Conservation (phyloP, 2,797 vertebrate genomes). For the Parotocinclus haroldoi region DNA sequence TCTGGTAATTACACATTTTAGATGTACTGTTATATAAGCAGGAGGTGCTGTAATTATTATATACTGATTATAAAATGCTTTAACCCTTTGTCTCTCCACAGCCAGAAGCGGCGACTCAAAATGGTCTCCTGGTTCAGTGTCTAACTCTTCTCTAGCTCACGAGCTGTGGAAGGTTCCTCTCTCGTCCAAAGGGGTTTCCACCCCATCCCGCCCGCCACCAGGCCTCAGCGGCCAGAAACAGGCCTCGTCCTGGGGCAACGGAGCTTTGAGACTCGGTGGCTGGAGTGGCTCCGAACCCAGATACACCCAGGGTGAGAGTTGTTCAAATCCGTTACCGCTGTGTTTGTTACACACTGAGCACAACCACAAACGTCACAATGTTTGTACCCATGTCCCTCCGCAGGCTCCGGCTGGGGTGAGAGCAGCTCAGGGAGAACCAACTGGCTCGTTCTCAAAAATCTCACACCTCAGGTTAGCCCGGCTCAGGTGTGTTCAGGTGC, state of each 20-base stretch:
- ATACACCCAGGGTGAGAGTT: conserved; percentile 88
- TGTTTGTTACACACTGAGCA: too few species aligned
- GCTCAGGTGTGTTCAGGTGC: too few species aligned
- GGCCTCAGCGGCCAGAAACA: conserved; percentile 95
- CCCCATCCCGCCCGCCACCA: conserved; percentile 93
- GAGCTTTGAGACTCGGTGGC: conserved; percentile 81
- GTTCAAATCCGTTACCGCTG: background rate
- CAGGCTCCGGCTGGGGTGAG: conserved; percentile 95
- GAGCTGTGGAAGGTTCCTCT: conserved; percentile 99
- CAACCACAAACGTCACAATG: too few species aligned
- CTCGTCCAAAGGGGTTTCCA: conserved; percentile 89
- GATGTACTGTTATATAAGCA: too few species aligned
- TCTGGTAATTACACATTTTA: too few species aligned
- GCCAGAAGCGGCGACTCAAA: conserved; percentile 98
- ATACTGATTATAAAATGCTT: too few species aligned
- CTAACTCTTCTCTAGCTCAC: conserved; percentile 96
- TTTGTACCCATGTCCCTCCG: background rate
- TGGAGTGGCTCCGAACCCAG: conserved; percentile 89
- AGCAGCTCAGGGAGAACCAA: conserved; percentile 98
- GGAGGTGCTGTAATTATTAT: too few species aligned
- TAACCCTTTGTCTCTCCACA: conserved; percentile 51
- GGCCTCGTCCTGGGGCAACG: conserved; percentile 84
- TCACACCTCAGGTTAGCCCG: conserved; percentile 92
- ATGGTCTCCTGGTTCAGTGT: conserved; percentile 93
- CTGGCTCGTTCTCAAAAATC: conserved; percentile 99